Evolutionary conservation across 37 sponge, comb jelly and placozoan species (phyloP), one percentile per base, ranked within the genome.

Genomic region (Agelas oroides): DNA sequence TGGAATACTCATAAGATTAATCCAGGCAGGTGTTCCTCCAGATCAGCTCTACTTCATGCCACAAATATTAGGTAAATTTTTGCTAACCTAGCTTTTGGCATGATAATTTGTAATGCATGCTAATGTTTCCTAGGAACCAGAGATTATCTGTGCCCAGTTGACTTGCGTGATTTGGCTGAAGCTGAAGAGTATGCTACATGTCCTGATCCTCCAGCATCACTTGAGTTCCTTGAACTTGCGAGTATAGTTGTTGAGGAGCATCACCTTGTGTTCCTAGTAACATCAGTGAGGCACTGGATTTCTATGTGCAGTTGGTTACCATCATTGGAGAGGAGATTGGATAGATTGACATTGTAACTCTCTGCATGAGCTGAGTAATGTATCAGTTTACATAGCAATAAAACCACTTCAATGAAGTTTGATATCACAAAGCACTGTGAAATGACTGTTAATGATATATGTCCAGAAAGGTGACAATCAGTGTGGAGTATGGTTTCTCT

Each of bases 131-230:
- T 31, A 67, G 68, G 34, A 12, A 67, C 68, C 2, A 28, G 1
- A 19, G 27, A 67, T 28, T 67, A 67, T 11, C 5, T 67, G 19
- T 67, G 68, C 27, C 2, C 68, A 32, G 11, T 28, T 28, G 27
- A 34, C 68, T 5, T 19, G 19, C 28, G 33, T 1, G 68, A 67
- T 11, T 5, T 67, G 34, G 33, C 12, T 13, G 68, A 28, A 16
- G 30, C 33, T 3, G 27, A 31, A 67, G 5, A 31, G 30, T 67
- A 67, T 67, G 68, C 68, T 28, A 34, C 12, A 31, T 31, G 6
- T 6, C 68, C 68, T 2, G 68, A 67, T 31, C 68, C 68, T 28
- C 68, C 68, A 32, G 68, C 34, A 30, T 67, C 68, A 3, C 68
- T 67, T 67, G 32, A 31, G 5, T 67, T 31, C 32, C 33, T 67